Conservation (phyloP, 1,140 invertebrate species). For the Eriocheir sinensis region DNA sequence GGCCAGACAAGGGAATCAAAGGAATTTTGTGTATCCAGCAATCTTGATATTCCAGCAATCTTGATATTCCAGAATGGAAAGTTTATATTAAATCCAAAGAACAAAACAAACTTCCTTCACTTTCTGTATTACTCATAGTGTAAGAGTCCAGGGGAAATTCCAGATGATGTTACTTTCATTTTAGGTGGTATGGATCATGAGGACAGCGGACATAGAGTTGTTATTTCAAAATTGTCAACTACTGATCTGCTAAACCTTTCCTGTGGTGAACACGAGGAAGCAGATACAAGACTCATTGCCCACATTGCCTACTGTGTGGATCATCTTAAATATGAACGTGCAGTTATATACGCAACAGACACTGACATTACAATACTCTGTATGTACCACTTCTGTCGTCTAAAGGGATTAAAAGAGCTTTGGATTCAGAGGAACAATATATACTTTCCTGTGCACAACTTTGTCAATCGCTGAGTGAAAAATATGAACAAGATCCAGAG, state of each 20-base stretch:
- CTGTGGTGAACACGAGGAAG: constrained; percentile 27
- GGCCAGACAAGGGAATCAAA: neutral
- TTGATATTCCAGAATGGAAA: constrained; percentile 40
- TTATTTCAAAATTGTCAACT: neutral
- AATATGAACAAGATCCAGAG: constrained; percentile 35
- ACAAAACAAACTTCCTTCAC: neutral
- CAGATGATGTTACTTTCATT: constrained; percentile 31
- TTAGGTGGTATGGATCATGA: constrained; percentile 35
- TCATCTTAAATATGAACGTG: neutral
- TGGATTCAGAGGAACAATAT: neutral
- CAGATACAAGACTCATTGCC: neutral
- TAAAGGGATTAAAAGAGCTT: neutral
- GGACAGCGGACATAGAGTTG: neutral
- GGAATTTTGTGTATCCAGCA: constrained; percentile 31
- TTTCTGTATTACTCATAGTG: constrained; percentile 32
- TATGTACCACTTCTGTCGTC: constrained; percentile 20
- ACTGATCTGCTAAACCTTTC: constrained; percentile 37
- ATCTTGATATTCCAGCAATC: constrained; percentile 44
- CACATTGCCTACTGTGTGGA: constrained; percentile 20
- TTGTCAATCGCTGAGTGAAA: constrained; percentile 33
- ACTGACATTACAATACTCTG: constrained; percentile 33
- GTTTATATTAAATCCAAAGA: constrained; percentile 8
- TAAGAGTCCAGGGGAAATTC: neutral
- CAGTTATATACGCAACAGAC: constrained; percentile 6
- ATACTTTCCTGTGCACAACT: constrained; percentile 7